Evolutionary conservation across 2,797 vertebrate species (phyloP).

Genomic region (Apogon talboti): DNA sequence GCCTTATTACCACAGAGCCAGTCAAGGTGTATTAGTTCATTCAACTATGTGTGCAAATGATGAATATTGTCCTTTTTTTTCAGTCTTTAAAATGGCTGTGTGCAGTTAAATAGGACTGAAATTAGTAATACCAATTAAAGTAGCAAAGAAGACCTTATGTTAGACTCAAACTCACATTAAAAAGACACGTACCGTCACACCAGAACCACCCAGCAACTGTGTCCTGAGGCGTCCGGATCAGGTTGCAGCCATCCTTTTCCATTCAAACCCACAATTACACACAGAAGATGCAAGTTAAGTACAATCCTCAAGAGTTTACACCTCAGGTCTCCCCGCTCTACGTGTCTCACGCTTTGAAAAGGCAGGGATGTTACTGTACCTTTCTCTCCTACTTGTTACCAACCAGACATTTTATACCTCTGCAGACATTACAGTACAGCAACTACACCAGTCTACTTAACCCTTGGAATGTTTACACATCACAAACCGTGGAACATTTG

Average conservation of each 20-base stretch:
- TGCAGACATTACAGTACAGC: conserved; percentile 46
- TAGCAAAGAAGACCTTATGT: conserved; percentile 46
- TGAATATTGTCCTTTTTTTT: conserved; percentile 27
- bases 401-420: conserved; percentile 74
- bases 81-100: conserved; percentile 17
- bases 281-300: conserved; percentile 69
- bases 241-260: conserved; percentile 31
- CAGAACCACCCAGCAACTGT: conserved; percentile 13
- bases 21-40: conserved; percentile 47
- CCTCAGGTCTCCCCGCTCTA: conserved; percentile 80
- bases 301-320: conserved; percentile 73
- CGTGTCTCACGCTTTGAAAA: conserved; percentile 54
- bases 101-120: conserved; percentile 21
- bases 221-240: conserved; percentile 41
- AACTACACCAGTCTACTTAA: conserved; percentile 55
- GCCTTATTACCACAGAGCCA: conserved; percentile 68
- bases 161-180: conserved; percentile 13
- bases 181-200: conserved; percentile 29
- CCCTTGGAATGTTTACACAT: conserved; percentile 72
- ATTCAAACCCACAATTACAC: conserved; percentile 34
- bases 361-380: conserved; percentile 53
- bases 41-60: conserved; percentile 33
- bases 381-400: conserved; percentile 60
- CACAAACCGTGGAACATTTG: conserved; percentile 42
- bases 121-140: conserved; percentile 33